phyloP scores from a whole-genome alignment of 2,797 vertebrate species.

The Atherinosoma microstoma region DNA sequence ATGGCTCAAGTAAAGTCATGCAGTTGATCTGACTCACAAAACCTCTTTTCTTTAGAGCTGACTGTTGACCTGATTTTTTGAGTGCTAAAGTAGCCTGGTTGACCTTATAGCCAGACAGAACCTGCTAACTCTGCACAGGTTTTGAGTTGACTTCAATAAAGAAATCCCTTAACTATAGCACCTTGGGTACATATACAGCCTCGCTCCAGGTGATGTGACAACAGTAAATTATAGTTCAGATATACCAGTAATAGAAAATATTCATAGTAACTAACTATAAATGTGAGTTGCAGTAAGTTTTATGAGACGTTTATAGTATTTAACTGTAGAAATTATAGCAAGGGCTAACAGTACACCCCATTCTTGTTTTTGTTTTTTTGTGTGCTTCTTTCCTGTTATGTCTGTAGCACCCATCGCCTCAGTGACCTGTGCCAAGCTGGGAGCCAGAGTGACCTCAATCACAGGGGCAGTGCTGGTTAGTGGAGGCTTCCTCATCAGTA shows the following conservation, averaged over 20 bases:
- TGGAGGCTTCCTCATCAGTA: slow-evolving; percentile 90
- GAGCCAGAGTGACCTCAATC: slow-evolving; percentile 85
- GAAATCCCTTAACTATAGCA: not conserved
- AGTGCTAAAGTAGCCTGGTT: too few relatives aligned
- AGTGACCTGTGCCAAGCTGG: slow-evolving; percentile 84
- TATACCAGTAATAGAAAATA: not conserved
- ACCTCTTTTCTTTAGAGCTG: too few relatives aligned
- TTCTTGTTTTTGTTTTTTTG: not conserved
- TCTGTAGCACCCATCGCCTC: slow-evolving; percentile 86
- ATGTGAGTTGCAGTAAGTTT: not conserved
- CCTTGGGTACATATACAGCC: not conserved
- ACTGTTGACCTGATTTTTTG: too few relatives aligned
- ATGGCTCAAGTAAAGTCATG: too few relatives aligned
- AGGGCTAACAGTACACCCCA: too few relatives aligned
- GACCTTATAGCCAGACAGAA: too few relatives aligned
- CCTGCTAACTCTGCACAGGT: not conserved
- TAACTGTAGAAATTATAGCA: too few relatives aligned
- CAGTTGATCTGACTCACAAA: too few relatives aligned
- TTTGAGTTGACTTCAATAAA: not conserved
- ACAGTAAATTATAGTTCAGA: not conserved
- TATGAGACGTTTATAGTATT: too few relatives aligned
- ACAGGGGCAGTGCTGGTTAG: slow-evolving; percentile 85
- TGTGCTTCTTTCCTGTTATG: slow-evolving; percentile 28
- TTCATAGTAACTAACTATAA: not conserved
- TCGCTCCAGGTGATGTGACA: not conserved